phyloP scores from a whole-genome alignment of 2,888 invertebrate species.

The Prionchulus punctatus region DNA sequence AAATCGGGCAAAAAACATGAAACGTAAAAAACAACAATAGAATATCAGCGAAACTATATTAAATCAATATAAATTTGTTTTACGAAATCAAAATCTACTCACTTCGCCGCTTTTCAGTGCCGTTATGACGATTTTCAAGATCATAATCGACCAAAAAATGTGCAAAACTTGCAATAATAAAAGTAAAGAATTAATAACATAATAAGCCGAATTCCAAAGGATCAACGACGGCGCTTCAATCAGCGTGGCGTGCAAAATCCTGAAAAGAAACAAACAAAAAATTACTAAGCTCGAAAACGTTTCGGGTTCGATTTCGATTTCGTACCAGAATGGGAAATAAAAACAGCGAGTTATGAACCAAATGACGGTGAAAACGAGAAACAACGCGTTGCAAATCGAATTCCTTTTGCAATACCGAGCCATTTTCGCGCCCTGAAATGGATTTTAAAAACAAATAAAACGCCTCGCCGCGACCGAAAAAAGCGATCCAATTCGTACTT shows the following conservation, averaged over 20 bases:
- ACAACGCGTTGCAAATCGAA: conserved; percentile 66
- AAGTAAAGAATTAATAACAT: conserved; percentile 73
- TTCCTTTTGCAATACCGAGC: conserved; percentile 80
- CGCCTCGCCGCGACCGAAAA: neutral
- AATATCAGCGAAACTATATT: no score
- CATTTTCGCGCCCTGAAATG: conserved; percentile 65
- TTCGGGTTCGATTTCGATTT: neutral
- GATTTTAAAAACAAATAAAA: conserved; percentile 3
- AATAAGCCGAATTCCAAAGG: conserved; percentile 72
- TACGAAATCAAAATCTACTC: neutral
- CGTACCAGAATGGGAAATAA: conserved; percentile 46
- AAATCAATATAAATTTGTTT: neutral
- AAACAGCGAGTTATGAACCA: conserved; percentile 82
- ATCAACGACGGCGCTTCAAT: conserved; percentile 61
- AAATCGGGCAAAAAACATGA: no score
- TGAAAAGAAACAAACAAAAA: conserved; percentile 2
- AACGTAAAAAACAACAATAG: no score
- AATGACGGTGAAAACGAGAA: conserved; percentile 66
- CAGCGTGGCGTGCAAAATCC: conserved; percentile 46
- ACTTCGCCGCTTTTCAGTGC: conserved; percentile 42
- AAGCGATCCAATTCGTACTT: conserved; percentile 21
- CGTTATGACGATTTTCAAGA: conserved; percentile 66
- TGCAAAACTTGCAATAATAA: conserved; percentile 62
- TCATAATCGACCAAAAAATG: conserved; percentile 81
- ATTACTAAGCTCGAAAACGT: neutral